Base-by-base conservation (phyloP, 2,113 vertebrate genomes). In the Mormyrus lacerda region DNA sequence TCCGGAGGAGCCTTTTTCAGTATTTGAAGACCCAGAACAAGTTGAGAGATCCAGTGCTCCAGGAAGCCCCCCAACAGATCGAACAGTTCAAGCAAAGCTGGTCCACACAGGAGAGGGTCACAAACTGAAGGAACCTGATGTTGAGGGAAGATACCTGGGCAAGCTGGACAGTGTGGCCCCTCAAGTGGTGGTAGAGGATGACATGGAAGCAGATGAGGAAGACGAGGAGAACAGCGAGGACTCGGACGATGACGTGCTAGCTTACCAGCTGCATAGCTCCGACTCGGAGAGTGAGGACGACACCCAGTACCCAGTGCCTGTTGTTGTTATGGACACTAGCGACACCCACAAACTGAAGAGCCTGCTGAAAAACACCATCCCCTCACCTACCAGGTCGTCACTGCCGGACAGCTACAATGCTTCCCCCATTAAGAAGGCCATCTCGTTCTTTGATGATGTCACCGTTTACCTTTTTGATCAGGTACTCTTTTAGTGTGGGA, bases 401-500 rank as follows among this genome's bases (percentile, higher is more conserved):
- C 31, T 92, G 0, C 55, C 90, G 2, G 55, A 21, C 0, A 92
- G 89, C n/a, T 90, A 4, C 83, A 91, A 89, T 0, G 88, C 93
- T 91, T 84, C 39, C 8, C 94, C 93, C 88, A 95, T 96, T 89
- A 95, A 96, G 92, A 97, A 96, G 91, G 96, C 97, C 0, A 98
- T 99, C 84, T 97, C 96, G 0, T 99, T 99, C 93, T 99, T 99
- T 51, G 97, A 98, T 87, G 98, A 99, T 90, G 98, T 99, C 94
- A 99, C 98, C 0, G 97, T 99, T 92, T 99, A 97, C 93, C 95
- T 99, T 88, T 99, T 99, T 94, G 98, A 99, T 93, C 98, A 99
- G 97, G 98, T 99, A 96, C 19, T 17, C 10, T 13, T 73, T 83
- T 13, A 89, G 42, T 83, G 55, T 39, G 42, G 19, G 31, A 55